Conservation (phyloP, 2,113 vertebrate species). For the Rhinichthys klamathensis region DNA sequence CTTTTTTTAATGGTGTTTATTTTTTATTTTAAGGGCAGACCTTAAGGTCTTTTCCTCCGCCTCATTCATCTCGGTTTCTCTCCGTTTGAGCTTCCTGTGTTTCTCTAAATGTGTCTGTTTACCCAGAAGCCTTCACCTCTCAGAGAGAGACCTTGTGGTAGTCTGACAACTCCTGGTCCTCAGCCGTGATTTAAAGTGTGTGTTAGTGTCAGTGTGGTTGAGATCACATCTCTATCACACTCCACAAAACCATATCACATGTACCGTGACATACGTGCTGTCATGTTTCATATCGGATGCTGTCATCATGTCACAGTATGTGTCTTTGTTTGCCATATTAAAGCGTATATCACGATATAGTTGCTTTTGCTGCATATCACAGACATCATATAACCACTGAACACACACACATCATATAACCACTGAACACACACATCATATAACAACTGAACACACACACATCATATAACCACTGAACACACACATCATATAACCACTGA, state of each 20-base stretch:
- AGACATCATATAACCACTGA: no score
- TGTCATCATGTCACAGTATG: neutral
- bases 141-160: conserved; percentile 3
- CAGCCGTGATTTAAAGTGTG: conserved; percentile 17
- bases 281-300: neutral
- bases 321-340: neutral
- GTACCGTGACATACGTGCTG: neutral
- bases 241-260: neutral
- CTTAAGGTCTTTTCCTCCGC: neutral
- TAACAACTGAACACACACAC: no score
- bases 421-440: no score
- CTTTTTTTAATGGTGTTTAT: neutral
- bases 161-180: neutral
- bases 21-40: neutral
- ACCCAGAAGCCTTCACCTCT: conserved; percentile 14
- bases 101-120: conserved; percentile 1
- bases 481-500: no score
- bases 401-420: no score
- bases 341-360: neutral
- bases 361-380: no score
- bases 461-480: no score
- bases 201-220: neutral
- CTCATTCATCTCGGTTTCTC: neutral
- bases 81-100: conserved; percentile 7
- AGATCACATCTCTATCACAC: neutral